phyloP scores from a whole-genome alignment of 2,888 invertebrate species.

The Drosophila lacicola region DNA sequence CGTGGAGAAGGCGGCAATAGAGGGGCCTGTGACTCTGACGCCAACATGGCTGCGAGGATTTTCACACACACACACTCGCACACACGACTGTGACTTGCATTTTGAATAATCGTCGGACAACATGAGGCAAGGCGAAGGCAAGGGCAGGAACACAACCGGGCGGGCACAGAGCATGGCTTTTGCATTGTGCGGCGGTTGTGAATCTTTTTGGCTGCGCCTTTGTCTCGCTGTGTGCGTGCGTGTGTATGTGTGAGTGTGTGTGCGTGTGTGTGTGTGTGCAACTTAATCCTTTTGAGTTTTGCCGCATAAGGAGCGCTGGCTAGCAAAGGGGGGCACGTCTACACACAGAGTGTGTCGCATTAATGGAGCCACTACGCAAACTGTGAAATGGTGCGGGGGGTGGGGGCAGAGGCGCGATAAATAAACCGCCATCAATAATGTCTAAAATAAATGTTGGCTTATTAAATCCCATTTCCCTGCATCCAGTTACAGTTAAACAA shows the following conservation, averaged over 20 bases:
- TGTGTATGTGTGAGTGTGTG: constrained; percentile 31
- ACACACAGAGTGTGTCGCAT: constrained; percentile 31
- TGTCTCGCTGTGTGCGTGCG: constrained; percentile 42
- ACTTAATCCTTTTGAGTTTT: constrained; percentile 82
- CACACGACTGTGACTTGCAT: constrained; percentile 64
- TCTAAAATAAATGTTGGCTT: constrained; percentile 80
- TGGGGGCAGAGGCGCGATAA: constrained; percentile 48
- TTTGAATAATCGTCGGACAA: constrained; percentile 80
- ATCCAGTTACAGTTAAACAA: constrained; percentile 67
- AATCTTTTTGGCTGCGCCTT: constrained; percentile 70
- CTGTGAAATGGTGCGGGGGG: background rate
- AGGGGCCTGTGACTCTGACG: constrained; percentile 53
- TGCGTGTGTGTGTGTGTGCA: constrained; percentile 36
- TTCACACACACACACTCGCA: constrained; percentile 49
- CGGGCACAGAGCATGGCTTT: constrained; percentile 57
- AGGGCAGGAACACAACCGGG: constrained; percentile 7
- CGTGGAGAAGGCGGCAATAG: background rate
- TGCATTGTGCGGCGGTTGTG: constrained; percentile 74
- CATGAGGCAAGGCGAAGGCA: constrained; percentile 27
- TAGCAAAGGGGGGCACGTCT: constrained; percentile 1
- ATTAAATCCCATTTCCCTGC: constrained; percentile 78
- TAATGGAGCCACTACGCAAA: constrained; percentile 55
- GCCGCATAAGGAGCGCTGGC: constrained; percentile 71
- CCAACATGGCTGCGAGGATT: constrained; percentile 78
- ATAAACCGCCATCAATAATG: constrained; percentile 78